A percentile compares a stretch with the other conserved stretches of the same genome.
Evolutionary conservation across 2,113 vertebrate species (phyloP).

Genomic region (Silurus glanis): DNA sequence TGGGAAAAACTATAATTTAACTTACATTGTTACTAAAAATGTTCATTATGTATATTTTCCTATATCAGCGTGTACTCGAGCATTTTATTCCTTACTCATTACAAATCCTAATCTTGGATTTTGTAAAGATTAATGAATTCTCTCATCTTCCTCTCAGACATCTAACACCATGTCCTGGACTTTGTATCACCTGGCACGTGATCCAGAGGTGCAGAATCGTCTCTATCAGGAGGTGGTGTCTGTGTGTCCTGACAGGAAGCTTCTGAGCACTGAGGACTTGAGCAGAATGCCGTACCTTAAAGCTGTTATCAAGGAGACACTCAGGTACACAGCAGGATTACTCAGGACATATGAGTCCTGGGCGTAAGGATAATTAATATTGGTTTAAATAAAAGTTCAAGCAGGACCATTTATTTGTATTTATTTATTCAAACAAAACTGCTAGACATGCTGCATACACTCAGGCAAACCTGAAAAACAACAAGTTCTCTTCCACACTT

Average conservation of each 20-base stretch:
- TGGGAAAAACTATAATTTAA: background rate
- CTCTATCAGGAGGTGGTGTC: constrained; percentile 67
- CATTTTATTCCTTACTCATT: background rate
- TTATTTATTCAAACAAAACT: background rate
- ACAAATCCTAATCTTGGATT: background rate
- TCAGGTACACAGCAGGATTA: constrained; percentile 63
- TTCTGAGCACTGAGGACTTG: constrained; percentile 65
- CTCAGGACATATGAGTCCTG: too few species aligned
- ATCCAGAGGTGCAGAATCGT: constrained; percentile 60
- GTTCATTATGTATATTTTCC: background rate
- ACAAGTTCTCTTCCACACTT: background rate
- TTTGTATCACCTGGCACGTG: constrained; percentile 69
- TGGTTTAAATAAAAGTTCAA: background rate
- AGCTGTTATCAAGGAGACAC: constrained; percentile 74
- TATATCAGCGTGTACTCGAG: background rate
- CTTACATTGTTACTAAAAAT: background rate
- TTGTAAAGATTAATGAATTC: background rate
- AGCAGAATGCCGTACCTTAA: constrained; percentile 74
- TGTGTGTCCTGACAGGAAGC: constrained; percentile 60
- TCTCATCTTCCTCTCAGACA: constrained; percentile 62
- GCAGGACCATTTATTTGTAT: background rate
- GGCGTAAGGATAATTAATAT: too few species aligned
- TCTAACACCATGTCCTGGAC: constrained; percentile 79
- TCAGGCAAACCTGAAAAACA: background rate
- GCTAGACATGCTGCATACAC: background rate